Conservation (phyloP, 2,113 vertebrate genomes). For the Pygathrix nemaeus region DNA sequence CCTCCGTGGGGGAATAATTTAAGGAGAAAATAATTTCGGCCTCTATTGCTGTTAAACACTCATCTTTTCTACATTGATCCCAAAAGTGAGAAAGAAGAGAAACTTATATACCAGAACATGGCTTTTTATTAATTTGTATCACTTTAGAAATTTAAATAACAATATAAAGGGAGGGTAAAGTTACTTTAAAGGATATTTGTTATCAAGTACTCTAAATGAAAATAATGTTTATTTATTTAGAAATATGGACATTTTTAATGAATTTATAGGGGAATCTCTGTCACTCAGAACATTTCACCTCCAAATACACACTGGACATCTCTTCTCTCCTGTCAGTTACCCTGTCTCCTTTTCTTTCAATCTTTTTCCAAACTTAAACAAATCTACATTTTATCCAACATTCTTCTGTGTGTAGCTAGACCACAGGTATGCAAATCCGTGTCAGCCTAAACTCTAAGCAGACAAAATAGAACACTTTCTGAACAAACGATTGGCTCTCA, state of each 20-base stretch:
- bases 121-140: not conserved
- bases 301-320: not conserved
- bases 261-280: not conserved
- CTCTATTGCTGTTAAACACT: not conserved
- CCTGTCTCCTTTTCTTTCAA: not conserved
- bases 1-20: not conserved
- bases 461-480: not conserved
- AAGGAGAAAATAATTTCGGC: conserved; percentile 35
- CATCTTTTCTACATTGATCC: not conserved
- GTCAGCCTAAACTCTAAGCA: no score
- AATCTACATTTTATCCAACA: not conserved
- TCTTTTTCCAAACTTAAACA: not conserved
- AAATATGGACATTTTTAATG: not conserved
- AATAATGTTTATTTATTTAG: not conserved
- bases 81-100: not conserved
- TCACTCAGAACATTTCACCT: not conserved
- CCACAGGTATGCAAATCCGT: not conserved
- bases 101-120: not conserved
- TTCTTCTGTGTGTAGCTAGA: not conserved
- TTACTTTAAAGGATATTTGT: not conserved
- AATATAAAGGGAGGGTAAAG: not conserved
- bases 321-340: not conserved
- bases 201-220: not conserved
- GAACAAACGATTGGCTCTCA: not conserved
- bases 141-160: not conserved